A percentile compares a stretch with the other conserved stretches of the same genome.
Conservation (phyloP, 2,113 vertebrate species). For the Cryptotis parvus region DNA sequence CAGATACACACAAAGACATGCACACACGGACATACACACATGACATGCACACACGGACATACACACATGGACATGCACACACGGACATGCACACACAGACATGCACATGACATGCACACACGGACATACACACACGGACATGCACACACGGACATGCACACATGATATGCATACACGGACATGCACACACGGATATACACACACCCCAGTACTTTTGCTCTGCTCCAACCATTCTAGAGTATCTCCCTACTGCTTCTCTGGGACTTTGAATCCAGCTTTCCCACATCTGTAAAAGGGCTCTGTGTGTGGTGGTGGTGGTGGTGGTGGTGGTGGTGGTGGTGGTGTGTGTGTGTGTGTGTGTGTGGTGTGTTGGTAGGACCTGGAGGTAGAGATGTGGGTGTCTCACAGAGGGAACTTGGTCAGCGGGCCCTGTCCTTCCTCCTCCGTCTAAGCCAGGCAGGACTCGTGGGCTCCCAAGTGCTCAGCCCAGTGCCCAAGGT, state of each 20-base stretch:
- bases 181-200: accelerated
- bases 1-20: background rate
- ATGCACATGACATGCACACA: too few relatives aligned
- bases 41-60: too few relatives aligned
- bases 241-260: background rate
- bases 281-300: background rate
- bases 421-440: background rate
- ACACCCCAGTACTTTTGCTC: background rate
- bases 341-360: too few relatives aligned
- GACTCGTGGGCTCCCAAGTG: background rate
- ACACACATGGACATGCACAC: too few relatives aligned
- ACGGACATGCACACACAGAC: accelerated
- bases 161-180: too few relatives aligned
- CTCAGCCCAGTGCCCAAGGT: background rate
- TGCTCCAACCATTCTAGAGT: background rate
- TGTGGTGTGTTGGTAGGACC: too few relatives aligned
- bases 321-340: too few relatives aligned
- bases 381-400: accelerated
- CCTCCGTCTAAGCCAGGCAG: background rate
- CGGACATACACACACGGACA: too few relatives aligned
- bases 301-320: too few relatives aligned
- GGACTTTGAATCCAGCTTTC: too few relatives aligned
- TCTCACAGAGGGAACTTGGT: background rate
- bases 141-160: accelerated
- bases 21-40: too few relatives aligned